phyloP scores from a whole-genome alignment of 2,113 vertebrate genomes.

The Chamaetylas fuelleborni region DNA sequence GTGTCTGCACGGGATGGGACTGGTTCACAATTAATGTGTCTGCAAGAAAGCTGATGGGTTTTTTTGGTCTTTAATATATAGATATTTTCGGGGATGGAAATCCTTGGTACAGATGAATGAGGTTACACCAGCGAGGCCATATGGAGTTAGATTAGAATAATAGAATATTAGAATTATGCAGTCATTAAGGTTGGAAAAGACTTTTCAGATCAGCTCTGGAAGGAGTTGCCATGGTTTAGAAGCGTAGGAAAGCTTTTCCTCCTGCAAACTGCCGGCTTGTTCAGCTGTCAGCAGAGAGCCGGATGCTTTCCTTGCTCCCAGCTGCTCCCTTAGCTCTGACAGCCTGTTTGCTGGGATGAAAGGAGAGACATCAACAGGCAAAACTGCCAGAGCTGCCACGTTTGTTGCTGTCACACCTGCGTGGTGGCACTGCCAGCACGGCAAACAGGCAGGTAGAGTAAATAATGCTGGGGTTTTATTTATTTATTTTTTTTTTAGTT shows the following conservation, averaged over 20 bases:
- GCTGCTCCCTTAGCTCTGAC: neutral
- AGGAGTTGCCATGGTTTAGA: neutral
- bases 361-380: neutral
- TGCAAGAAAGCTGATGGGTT: neutral
- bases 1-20: neutral
- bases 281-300: neutral
- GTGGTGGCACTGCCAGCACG: neutral
- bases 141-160: neutral
- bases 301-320: neutral
- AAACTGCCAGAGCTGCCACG: neutral
- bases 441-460: neutral
- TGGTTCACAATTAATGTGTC: neutral
- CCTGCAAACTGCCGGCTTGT: neutral
- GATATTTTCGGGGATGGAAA: neutral
- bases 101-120: too few relatives aligned
- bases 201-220: neutral
- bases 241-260: neutral
- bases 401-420: neutral
- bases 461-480: neutral
- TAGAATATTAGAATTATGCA: neutral
- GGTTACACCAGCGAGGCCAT: too few relatives aligned
- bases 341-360: neutral
- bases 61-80: neutral
- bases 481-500: neutral
- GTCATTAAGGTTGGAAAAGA: neutral